phyloP scores from a whole-genome alignment of 2,888 invertebrate genomes.

The Philereme vetulata region DNA sequence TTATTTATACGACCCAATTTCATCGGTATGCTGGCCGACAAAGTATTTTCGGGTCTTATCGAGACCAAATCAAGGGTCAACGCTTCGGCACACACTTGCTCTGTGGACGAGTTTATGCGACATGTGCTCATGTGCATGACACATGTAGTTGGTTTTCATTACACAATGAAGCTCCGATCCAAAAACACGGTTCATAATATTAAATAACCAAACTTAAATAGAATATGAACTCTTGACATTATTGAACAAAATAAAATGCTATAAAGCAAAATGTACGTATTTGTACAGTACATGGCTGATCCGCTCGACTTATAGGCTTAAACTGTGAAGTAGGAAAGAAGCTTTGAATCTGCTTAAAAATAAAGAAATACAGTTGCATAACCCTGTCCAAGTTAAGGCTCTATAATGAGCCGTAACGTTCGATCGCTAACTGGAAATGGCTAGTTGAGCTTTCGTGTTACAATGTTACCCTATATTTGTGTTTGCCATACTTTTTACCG shows the following conservation, averaged over 20 bases:
- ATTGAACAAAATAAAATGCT: too few species aligned
- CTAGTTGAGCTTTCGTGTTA: constrained; percentile 71
- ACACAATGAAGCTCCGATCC: too few species aligned
- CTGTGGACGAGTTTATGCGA: constrained; percentile 54
- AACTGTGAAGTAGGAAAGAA: neutral
- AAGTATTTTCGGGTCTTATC: constrained; percentile 79
- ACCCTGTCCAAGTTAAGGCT: constrained; percentile 62
- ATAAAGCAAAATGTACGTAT: too few species aligned
- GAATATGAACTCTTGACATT: too few species aligned
- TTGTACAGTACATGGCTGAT: too few species aligned
- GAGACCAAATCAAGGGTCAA: constrained; percentile 77
- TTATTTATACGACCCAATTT: constrained; percentile 80
- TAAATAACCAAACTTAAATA: too few species aligned
- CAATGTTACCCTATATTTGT: constrained; percentile 50
- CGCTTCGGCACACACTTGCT: constrained; percentile 72
- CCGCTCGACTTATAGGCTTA: neutral
- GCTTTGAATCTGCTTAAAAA: neutral
- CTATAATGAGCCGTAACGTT: constrained; percentile 75
- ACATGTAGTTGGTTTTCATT: neutral
- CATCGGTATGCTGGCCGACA: constrained; percentile 72
- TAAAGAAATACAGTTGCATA: constrained; percentile 45
- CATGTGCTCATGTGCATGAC: constrained; percentile 22
- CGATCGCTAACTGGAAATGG: constrained; percentile 69
- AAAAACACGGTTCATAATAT: too few species aligned
- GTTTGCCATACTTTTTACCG: constrained; percentile 33